Evolutionary conservation across 2,888 invertebrate species (phyloP), one percentile per base, ranked within the genome.

Genomic region (Epistrophe eligans): DNA sequence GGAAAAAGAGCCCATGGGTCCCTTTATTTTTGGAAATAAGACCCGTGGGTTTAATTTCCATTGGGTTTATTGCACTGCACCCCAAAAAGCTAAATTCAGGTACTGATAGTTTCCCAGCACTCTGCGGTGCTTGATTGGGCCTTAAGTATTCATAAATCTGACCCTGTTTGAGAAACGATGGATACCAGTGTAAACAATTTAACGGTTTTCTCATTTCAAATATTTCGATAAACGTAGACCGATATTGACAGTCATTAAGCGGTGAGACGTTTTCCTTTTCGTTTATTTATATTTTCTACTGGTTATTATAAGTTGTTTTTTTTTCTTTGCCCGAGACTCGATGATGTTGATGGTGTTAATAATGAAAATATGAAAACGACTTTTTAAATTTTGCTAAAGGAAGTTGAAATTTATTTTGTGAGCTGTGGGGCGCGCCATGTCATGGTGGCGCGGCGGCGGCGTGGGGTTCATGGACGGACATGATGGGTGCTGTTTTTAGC

Each of bases 151-250:
- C 1, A 8, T 15, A 15, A 55, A 15, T 55, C 24, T 3, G 28
- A 1, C 9, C 55, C 15, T 55, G 32, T 32, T 0, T 9, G 15
- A 15, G 15, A 55, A 24, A 55, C 55, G 28, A 55, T 32, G 32
- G 55, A 28, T 32, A 55, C 8, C 55, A 55, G 7, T 55, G 55
- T 55, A 55, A 55, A 55, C 55, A 55, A n/a, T 55, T 55, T 32
- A 55, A 55, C 55, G 40, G 52, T 70, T 70, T 70, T 70, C 55
- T 28, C 70, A 70, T 55, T 70, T 40, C 7, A 70, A 55, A 28
- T 55, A 35, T 70, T 52, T 70, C 52, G 70, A 70, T 70, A 70
- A 32, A 15, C 24, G 40, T 2, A 38, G 40, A 55, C 55, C 28
- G 55, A 55, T 55, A 40, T 55, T 55, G 70, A 70, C 28, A 50